Evolutionary conservation across 2,888 invertebrate genomes (phyloP), one percentile per base, ranked within the genome.

Genomic region (Drosophila pseudotalamancana): DNA sequence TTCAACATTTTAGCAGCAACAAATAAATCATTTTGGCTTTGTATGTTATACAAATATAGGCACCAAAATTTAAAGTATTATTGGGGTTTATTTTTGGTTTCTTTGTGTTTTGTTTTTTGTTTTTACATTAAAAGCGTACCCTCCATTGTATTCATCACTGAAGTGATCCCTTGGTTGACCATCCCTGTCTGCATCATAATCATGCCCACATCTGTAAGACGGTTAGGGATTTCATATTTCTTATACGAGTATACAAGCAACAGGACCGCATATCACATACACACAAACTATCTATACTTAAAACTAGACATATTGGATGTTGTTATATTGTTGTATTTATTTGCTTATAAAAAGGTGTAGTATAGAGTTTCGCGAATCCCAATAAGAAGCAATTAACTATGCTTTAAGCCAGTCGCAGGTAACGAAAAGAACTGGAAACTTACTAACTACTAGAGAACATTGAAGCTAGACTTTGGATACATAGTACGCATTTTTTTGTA

Each of bases 161-260:
- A 94, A 94, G 95, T 96, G 93, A 95, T 93, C 93, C 94, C 95
- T 94, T 96, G 95, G 95, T 96, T 97, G 95, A 97, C 96, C 97
- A 97, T 97, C 94, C 97, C 97, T 92, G 96, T 95, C 95, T 97
- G 96, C 96, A 97, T 96, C 97, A 97, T 96, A 94, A 97, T 96
- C 97, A 97, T 97, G 94, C 97, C 97, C 93, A 97, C 97, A 97
- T 97, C 97, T 97, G 97, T 87, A 92, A 92, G 87, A 89, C 81
- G 86, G 70, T 89, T 80, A 89, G 78, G 61, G 51, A 59, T 72
- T 79, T 73, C 54, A 69, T 51, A 60, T 77, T n/a, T 77, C 57
- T 49, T 60, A 56, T 56, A 43, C n/a, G n/a, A n/a, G n/a, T n/a
- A 43, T 65, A 59, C 69, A 69, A 55, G 31, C 39, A 35, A 45